Evolutionary conservation across 1,140 invertebrate genomes (phyloP).

Genomic region (Ridgeia piscesae): DNA sequence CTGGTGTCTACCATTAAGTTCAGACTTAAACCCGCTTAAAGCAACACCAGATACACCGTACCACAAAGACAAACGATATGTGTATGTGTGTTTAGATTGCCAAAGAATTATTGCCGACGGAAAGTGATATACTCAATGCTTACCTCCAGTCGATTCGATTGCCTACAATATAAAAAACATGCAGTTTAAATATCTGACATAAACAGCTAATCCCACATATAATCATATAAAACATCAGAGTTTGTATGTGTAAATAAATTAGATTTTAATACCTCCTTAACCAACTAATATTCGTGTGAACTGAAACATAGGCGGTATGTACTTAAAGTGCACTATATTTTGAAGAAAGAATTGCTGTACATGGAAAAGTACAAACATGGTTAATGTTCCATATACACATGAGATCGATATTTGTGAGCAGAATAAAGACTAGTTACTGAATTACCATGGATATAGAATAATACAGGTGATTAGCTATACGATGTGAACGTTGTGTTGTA

Average conservation of each 20-base stretch:
- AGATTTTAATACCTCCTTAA: not conserved
- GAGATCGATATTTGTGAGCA: not conserved
- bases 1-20: no score
- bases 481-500: no score
- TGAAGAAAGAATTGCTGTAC: not conserved
- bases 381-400: not conserved
- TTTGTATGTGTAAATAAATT: not conserved
- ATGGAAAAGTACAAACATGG: not conserved
- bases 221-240: not conserved
- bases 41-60: no score
- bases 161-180: not conserved
- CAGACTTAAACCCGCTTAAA: no score
- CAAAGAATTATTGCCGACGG: no score
- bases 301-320: not conserved
- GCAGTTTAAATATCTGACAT: not conserved
- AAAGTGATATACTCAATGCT: not conserved
- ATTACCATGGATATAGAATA: no score
- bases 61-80: no score
- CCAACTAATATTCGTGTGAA: not conserved
- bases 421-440: not conserved
- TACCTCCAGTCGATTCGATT: not conserved
- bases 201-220: not conserved
- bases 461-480: no score
- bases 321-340: not conserved
- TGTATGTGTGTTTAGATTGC: no score